A percentile compares a stretch with the other conserved stretches of the same genome.
Conservation (phyloP, 2,113 vertebrate species). For the Hippolais icterina region DNA sequence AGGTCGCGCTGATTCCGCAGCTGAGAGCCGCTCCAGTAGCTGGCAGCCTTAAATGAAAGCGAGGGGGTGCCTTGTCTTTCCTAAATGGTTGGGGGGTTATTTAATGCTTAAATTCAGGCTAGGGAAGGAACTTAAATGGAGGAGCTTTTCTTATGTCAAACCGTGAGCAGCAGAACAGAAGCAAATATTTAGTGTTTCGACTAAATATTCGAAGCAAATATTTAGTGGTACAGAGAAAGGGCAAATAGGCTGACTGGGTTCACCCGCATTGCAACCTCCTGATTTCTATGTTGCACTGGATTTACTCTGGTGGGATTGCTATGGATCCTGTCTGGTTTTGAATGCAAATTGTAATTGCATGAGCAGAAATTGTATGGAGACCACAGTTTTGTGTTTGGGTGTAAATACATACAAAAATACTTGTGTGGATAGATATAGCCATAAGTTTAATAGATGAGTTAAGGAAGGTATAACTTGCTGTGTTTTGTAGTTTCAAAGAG, state of each 20-base stretch:
- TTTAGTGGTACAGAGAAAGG: not conserved
- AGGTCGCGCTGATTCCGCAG: rapidly evolving
- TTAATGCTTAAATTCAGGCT: not conserved
- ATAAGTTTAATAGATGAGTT: not conserved
- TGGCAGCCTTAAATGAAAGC: not conserved
- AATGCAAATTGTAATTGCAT: not conserved
- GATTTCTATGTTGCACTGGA: not conserved
- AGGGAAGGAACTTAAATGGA: not conserved
- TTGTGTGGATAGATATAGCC: not conserved
- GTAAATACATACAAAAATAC: not conserved
- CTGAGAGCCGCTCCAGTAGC: not conserved
- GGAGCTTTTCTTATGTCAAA: not conserved
- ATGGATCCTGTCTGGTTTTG: not conserved
- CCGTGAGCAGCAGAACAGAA: not conserved
- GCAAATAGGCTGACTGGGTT: not conserved
- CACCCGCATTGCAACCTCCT: not conserved
- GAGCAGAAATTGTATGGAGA: not conserved
- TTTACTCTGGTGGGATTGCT: not conserved
- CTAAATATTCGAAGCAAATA: not conserved
- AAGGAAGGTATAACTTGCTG: not conserved
- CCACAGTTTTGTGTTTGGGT: not conserved
- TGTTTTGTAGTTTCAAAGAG: not conserved
- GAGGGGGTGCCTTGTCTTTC: not conserved
- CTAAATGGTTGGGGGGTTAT: not conserved
- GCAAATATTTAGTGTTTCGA: not conserved